A percentile compares a stretch with the other conserved stretches of the same genome.
Evolutionary conservation across 2,888 invertebrate species (phyloP).

Genomic region (Pseudococcus longispinus): DNA sequence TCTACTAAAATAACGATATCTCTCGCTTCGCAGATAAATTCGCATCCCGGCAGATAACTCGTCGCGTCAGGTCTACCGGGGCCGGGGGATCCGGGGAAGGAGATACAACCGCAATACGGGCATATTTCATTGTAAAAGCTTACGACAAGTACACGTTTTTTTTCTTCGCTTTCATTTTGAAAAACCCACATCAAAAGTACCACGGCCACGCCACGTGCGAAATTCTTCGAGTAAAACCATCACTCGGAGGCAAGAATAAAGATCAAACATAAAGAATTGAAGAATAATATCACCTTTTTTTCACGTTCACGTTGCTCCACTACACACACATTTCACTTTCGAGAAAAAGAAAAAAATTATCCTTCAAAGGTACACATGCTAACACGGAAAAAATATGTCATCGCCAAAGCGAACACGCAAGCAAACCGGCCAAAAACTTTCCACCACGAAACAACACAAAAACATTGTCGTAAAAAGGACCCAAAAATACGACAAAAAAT

Average conservation of each 20-base stretch:
- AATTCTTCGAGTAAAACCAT: not conserved
- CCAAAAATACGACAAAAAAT: not conserved
- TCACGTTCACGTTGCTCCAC: too few species aligned
- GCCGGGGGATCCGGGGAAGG: not conserved
- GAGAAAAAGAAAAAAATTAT: not conserved
- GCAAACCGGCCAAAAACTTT: not conserved
- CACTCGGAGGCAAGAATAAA: not conserved
- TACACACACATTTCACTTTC: not conserved
- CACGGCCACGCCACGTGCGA: not conserved
- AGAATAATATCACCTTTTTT: not conserved
- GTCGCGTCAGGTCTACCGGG: not conserved
- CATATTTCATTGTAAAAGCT: not conserved
- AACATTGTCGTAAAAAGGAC: not conserved
- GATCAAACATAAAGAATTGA: conserved; percentile 9
- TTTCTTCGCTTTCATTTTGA: not conserved
- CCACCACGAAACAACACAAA: not conserved
- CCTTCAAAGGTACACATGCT: not conserved
- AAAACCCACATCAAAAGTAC: not conserved
- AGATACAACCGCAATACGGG: not conserved
- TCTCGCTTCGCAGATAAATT: not conserved
- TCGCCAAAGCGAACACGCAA: not conserved
- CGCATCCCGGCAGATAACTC: not conserved
- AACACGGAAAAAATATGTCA: not conserved
- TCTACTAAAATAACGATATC: not conserved
- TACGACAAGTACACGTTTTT: not conserved